Conservation (phyloP, 1,140 invertebrate species). For the Belonocnema kinseyi region DNA sequence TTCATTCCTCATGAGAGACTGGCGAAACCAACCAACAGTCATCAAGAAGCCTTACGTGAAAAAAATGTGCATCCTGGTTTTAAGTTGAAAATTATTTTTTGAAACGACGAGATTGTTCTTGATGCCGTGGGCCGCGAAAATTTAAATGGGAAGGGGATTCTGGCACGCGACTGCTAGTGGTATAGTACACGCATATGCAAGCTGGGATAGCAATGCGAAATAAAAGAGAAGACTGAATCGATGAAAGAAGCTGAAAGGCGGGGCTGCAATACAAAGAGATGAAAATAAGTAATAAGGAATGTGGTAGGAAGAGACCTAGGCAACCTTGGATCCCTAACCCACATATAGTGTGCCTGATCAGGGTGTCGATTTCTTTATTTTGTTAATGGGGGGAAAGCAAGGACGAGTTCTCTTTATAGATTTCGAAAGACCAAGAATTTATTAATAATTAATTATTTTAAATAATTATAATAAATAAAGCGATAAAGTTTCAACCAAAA, state of each 20-base stretch:
- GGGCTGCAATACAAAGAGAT: conserved; percentile 35
- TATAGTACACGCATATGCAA: conserved; percentile 3
- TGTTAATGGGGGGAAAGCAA: background rate
- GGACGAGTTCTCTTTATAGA: no score
- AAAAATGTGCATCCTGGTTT: conserved; percentile 15
- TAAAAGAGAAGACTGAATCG: conserved; percentile 37
- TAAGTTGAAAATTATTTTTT: background rate
- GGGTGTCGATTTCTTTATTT: background rate
- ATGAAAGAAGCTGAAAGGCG: conserved; percentile 29
- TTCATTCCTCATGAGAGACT: conserved; percentile 8
- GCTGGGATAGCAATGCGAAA: conserved; percentile 30
- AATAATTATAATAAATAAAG: no score
- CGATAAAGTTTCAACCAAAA: no score
- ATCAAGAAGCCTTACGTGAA: background rate
- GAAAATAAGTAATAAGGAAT: conserved; percentile 23
- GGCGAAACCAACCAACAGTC: conserved; percentile 1
- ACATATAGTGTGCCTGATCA: conserved; percentile 34
- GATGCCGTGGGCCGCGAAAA: background rate
- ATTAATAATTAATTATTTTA: no score
- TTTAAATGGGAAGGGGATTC: conserved; percentile 45
- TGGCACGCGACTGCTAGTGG: conserved; percentile 54
- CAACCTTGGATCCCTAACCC: conserved; percentile 48
- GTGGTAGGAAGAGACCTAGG: conserved; percentile 13
- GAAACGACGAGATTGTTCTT: background rate
- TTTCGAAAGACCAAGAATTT: no score